Percentiles rank a stretch among this genome's conserved stretches.
These are phyloP conservation scores for Albula glossodonta DNA, from an alignment of 2,113 vertebrate species.

Conservation along the genomic window DNA sequence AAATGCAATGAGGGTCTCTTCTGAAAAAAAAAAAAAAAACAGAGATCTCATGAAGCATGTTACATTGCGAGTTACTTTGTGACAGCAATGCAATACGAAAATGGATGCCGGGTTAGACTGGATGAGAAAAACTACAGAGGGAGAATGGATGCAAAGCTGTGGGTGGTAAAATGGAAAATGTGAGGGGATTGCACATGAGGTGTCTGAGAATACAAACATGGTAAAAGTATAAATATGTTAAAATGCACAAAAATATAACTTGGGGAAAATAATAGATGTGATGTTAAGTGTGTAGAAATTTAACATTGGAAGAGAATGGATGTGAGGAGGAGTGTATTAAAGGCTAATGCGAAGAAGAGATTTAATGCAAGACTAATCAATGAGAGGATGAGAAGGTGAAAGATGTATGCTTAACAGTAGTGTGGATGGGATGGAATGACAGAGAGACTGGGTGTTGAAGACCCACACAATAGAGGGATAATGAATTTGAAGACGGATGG, in stretches of 20 bases:
- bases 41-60: too few relatives aligned
- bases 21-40: too few relatives aligned
- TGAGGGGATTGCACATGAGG: not conserved
- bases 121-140: not conserved
- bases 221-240: not conserved
- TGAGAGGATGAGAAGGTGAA: not conserved
- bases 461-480: too few relatives aligned
- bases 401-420: not conserved
- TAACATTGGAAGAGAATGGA: too few relatives aligned
- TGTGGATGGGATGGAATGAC: not conserved
- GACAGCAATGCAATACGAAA: not conserved
- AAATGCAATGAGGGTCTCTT: not conserved
- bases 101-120: not conserved
- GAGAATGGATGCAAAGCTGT: not conserved
- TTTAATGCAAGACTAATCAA: too few relatives aligned
- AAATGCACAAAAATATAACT: not conserved
- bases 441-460: not conserved
- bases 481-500: too few relatives aligned
- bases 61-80: too few relatives aligned
- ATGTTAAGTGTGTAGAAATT: too few relatives aligned
- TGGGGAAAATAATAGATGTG: too few relatives aligned
- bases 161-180: not conserved
- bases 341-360: too few relatives aligned
- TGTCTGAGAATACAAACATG: not conserved
- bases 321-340: not conserved